These are phyloP conservation scores for Hydrotaea diabolus DNA, from an alignment of 2,888 invertebrate genomes.

Conservation along the genomic window DNA sequence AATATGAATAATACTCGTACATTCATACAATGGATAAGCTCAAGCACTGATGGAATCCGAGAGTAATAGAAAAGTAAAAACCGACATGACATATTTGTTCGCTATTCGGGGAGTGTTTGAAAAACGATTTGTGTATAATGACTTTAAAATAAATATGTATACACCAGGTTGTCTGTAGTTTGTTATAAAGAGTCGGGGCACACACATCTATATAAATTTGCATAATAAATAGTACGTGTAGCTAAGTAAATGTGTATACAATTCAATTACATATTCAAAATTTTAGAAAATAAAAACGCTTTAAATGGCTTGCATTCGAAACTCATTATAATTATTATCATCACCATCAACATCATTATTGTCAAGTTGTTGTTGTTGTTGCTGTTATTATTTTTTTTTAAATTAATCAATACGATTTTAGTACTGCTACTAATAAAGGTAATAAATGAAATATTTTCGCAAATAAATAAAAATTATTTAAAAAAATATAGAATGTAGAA, in stretches of 20 bases:
- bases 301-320: slow-evolving; percentile 4
- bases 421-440: neutral
- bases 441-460: neutral
- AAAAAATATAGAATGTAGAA: neutral
- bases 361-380: slow-evolving; percentile 54
- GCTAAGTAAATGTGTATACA: neutral
- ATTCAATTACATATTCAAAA: slow-evolving; percentile 33
- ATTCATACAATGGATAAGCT: neutral
- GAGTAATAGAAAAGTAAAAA: neutral
- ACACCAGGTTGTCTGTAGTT: neutral
- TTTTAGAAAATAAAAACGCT: neutral
- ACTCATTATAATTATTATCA: neutral
- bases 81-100: neutral
- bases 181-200: slow-evolving; percentile 7
- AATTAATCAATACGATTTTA: neutral
- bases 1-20: no score
- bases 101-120: neutral
- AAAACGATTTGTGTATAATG: neutral
- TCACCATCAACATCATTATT: slow-evolving; percentile 56
- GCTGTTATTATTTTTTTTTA: neutral
- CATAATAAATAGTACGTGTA: slow-evolving; percentile 6
- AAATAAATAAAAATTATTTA: slow-evolving; percentile 36
- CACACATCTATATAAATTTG: neutral
- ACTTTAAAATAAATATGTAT: slow-evolving; percentile 13
- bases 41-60: neutral